A percentile compares a stretch with the other conserved stretches of the same genome.
These are phyloP conservation scores for Brachionus calyciflorus DNA, from an alignment of 1,140 invertebrate species.

Conservation along the genomic window DNA sequence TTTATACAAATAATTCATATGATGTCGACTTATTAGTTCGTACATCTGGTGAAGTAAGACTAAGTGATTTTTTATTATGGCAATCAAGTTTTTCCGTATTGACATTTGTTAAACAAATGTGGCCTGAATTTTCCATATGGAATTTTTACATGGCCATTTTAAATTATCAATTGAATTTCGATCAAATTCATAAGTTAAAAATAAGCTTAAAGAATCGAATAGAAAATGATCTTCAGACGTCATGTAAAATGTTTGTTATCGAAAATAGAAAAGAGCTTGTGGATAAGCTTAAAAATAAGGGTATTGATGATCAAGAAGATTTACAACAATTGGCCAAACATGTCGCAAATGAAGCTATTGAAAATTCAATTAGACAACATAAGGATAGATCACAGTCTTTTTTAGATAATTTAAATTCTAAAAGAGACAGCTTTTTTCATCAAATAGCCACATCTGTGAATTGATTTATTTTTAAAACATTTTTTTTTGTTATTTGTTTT, in stretches of 20 bases:
- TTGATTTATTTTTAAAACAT: no score
- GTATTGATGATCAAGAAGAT: background rate
- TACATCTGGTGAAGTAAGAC: conserved; percentile 88
- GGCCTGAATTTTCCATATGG: conserved; percentile 28
- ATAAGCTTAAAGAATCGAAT: background rate
- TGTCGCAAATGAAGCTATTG: conserved; percentile 13
- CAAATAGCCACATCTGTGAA: no score
- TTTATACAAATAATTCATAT: conserved; percentile 73
- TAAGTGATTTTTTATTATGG: conserved; percentile 96
- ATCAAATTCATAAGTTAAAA: background rate
- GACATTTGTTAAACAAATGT: conserved; percentile 35
- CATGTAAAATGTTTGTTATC: conserved; percentile 20
- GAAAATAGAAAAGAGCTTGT: conserved; percentile 34
- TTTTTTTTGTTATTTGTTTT: no score
- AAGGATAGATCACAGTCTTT: background rate
- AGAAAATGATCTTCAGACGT: background rate
- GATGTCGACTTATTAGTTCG: conserved; percentile 78
- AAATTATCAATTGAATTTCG: conserved; percentile 14
- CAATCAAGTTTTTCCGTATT: conserved; percentile 65
- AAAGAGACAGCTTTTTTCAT: no score
- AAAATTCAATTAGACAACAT: background rate
- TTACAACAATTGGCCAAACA: background rate
- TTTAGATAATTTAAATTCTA: background rate
- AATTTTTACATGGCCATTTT: conserved; percentile 41
- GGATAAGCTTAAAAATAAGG: background rate